These are phyloP conservation scores for Drosophila aff. DNA, from an alignment of 1,140 invertebrate species.

Conservation along the genomic window DNA sequence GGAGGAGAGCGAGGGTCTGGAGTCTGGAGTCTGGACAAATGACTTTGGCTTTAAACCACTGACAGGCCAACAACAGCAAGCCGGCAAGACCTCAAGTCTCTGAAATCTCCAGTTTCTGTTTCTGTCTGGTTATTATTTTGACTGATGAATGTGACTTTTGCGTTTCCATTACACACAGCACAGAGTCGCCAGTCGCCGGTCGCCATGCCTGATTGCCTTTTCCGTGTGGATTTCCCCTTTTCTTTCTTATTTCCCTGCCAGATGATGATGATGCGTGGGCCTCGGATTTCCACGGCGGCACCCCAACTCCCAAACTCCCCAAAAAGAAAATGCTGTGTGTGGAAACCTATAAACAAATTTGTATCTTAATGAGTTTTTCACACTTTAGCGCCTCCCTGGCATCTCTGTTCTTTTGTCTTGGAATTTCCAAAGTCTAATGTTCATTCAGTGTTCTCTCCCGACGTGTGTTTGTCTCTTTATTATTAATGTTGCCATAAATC, in stretches of 20 bases:
- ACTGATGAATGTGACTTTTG: constrained; percentile 54
- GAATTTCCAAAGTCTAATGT: constrained; percentile 23
- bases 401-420: constrained; percentile 14
- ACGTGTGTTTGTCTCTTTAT: constrained; percentile 24
- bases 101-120: constrained; percentile 24
- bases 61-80: constrained; percentile 23
- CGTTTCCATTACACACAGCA: constrained; percentile 33
- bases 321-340: constrained; percentile 9
- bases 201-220: constrained; percentile 43
- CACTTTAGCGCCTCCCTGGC: constrained; percentile 44
- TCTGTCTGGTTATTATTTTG: constrained; percentile 52
- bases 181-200: constrained; percentile 14
- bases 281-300: constrained; percentile 3
- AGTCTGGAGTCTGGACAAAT: constrained; percentile 21
- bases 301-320: not conserved
- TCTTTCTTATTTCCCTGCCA: constrained; percentile 9
- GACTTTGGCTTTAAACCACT: constrained; percentile 48
- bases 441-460: constrained; percentile 21
- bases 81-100: constrained; percentile 31
- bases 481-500: constrained; percentile 53
- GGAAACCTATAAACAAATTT: constrained; percentile 48
- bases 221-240: constrained; percentile 29
- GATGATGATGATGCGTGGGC: constrained; percentile 36
- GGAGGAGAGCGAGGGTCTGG: not conserved
- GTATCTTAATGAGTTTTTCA: constrained; percentile 60